Evolutionary conservation across 1,140 invertebrate species (phyloP), one percentile per base, ranked within the genome.

Genomic region (Drosophila obscura): DNA sequence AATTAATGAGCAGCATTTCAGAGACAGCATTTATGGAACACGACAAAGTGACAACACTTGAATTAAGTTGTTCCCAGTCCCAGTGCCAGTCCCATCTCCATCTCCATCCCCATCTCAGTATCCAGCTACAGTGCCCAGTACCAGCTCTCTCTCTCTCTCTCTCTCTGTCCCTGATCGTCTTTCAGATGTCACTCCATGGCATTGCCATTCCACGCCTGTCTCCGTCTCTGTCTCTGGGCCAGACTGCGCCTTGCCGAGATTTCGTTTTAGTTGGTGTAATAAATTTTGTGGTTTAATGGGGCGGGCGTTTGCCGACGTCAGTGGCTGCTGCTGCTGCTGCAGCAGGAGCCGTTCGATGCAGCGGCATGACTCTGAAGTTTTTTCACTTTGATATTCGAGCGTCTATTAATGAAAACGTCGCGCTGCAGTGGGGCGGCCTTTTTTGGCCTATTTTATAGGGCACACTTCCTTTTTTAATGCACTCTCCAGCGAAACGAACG

Each of bases 221-320:
- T 48, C 3, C 52, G 60, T 24, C 22, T 19, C 19, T 19, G 11
- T 61, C 57, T 55, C 66, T 55, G 58, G 57, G 44, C 11, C 16
- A 57, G 48, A 26, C 72, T 71, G 55, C 31, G 43, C 67, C 67
- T 53, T 48, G 82, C 83, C 64, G 84, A 83, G 83, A 88, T 88
- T 89, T 88, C 80, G 64, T 88, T 88, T 87, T 88, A 88, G 83
- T 87, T 88, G 83, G 79, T 60, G 84, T 73, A 88, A 88, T 88
- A 88, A 88, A 88, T 88, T 88, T 88, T 88, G 83, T 88, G 83
- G 83, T 88, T 88, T 88, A 88, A 88, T 88, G 83, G 83, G 79
- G 83, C 76, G 79, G 83, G 83, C 76, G 73, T 77, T 74, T 73
- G 77, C 61, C 63, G 66, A 79, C 67, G 72, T 77, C 73, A 62